Conservation (phyloP, 1,140 invertebrate genomes). For the Campoletis sonorensis region DNA sequence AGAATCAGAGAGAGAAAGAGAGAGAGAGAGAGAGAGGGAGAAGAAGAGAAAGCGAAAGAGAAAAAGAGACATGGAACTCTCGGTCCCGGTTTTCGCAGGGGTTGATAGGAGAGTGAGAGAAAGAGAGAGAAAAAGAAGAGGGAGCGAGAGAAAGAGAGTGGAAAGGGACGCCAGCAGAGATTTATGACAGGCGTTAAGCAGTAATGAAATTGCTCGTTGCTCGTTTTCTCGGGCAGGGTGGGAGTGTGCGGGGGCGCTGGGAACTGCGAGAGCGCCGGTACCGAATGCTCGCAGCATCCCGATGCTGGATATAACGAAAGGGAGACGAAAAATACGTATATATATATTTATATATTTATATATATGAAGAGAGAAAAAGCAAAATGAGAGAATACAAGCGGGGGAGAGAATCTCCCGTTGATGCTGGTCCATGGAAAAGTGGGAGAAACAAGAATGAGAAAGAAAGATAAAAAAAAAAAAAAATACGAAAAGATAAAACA, state of each 20-base stretch:
- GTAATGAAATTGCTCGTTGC: constrained; percentile 78
- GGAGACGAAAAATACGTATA: constrained; percentile 4
- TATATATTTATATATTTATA: neutral
- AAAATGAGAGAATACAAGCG: constrained; percentile 33
- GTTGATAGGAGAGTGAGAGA: constrained; percentile 47
- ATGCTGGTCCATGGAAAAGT: constrained; percentile 28
- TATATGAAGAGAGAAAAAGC: constrained; percentile 17
- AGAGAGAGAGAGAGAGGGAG: constrained; percentile 43
- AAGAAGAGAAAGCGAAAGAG: constrained; percentile 47
- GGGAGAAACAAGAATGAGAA: constrained; percentile 45
- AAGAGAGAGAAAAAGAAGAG: constrained; percentile 43
- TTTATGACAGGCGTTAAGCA: constrained; percentile 78
- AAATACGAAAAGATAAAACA: constrained; percentile 42
- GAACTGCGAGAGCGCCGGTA: constrained; percentile 57
- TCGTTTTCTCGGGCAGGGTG: constrained; percentile 66
- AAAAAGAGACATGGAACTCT: constrained; percentile 49
- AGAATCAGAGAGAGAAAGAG: constrained; percentile 40
- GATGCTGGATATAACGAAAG: constrained; percentile 17
- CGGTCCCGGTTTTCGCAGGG: constrained; percentile 39
- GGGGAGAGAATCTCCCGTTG: constrained; percentile 47
- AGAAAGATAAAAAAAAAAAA: constrained; percentile 29
- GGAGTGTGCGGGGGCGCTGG: constrained; percentile 54
- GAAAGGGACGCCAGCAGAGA: constrained; percentile 68
- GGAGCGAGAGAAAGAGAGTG: constrained; percentile 56
- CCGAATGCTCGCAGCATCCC: constrained; percentile 50